Evolutionary conservation across 2,113 vertebrate genomes (phyloP).

Genomic region (Apodemus speciosus): DNA sequence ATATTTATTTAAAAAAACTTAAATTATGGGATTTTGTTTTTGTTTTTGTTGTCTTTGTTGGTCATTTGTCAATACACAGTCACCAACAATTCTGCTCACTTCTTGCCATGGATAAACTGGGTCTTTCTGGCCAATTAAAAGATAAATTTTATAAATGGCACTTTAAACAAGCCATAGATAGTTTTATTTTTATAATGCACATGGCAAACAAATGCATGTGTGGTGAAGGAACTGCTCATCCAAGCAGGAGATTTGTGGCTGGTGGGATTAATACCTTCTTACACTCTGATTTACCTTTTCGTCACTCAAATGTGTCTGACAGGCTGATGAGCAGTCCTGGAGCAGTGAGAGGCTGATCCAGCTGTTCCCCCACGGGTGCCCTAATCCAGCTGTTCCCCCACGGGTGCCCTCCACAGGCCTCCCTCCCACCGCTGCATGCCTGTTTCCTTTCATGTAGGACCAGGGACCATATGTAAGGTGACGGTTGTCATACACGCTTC

Average conservation of each 20-base stretch:
- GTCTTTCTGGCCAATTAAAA: conserved; percentile 83
- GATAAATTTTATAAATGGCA: conserved; percentile 85
- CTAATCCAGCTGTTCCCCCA: conserved; percentile 47
- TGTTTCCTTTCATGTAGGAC: conserved; percentile 54
- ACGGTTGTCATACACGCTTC: background rate
- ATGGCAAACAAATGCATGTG: conserved; percentile 62
- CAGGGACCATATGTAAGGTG: conserved; percentile 69
- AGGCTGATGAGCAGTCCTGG: conserved; percentile 40
- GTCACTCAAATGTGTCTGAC: conserved; percentile 58
- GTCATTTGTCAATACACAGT: conserved; percentile 88
- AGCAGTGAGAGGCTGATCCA: conserved; percentile 45
- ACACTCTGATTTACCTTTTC: conserved; percentile 46
- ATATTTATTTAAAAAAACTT: conserved; percentile 91
- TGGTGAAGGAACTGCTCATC: conserved; percentile 83
- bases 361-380: conserved; percentile 7
- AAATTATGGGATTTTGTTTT: conserved; percentile 87
- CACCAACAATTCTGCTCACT: conserved; percentile 86
- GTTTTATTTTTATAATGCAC: conserved; percentile 82
- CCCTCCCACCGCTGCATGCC: background rate
- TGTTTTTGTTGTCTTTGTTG: conserved; percentile 74
- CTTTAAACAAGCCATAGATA: conserved; percentile 87
- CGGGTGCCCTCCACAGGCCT: background rate
- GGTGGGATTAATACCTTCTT: conserved; percentile 22
- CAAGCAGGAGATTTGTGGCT: conserved; percentile 43
- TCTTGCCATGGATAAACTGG: conserved; percentile 88